Percentiles rank a stretch among this genome's conserved stretches.
These are phyloP conservation scores for Pandemis heparana DNA, from an alignment of 2,888 invertebrate genomes.

Conservation along the genomic window DNA sequence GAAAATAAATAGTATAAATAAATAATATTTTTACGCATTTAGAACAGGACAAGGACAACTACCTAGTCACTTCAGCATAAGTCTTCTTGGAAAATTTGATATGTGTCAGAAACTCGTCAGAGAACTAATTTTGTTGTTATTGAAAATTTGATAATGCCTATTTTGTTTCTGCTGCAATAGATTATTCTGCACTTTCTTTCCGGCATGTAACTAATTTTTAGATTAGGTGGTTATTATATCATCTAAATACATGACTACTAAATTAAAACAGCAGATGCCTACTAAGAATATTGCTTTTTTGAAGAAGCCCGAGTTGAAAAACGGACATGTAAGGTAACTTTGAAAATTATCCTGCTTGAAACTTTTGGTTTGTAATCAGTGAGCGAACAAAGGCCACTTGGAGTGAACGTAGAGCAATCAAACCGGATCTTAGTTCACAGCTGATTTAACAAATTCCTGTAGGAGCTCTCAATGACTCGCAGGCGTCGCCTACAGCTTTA, in stretches of 20 bases:
- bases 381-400: constrained; percentile 4
- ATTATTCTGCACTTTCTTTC: too few relatives aligned
- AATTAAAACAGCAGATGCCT: too few relatives aligned
- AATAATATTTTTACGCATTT: not conserved
- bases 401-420: constrained; percentile 12
- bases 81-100: not conserved
- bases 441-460: constrained; percentile 45
- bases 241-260: too few relatives aligned
- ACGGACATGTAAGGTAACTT: not conserved
- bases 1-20: constrained; percentile 5
- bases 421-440: constrained; percentile 36
- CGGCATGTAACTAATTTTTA: too few relatives aligned
- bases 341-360: not conserved
- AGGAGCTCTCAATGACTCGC: constrained; percentile 28
- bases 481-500: constrained; percentile 47
- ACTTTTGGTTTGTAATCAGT: constrained; percentile 5
- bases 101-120: not conserved
- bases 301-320: not conserved
- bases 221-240: too few relatives aligned
- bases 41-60: not conserved
- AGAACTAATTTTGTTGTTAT: not conserved
- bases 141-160: too few relatives aligned
- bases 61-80: not conserved
- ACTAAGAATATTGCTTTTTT: too few relatives aligned
- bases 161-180: too few relatives aligned